Evolutionary conservation across 2,797 vertebrate species (phyloP), one percentile per base, ranked within the genome.

Genomic region (Phoeniculus purpureus): DNA sequence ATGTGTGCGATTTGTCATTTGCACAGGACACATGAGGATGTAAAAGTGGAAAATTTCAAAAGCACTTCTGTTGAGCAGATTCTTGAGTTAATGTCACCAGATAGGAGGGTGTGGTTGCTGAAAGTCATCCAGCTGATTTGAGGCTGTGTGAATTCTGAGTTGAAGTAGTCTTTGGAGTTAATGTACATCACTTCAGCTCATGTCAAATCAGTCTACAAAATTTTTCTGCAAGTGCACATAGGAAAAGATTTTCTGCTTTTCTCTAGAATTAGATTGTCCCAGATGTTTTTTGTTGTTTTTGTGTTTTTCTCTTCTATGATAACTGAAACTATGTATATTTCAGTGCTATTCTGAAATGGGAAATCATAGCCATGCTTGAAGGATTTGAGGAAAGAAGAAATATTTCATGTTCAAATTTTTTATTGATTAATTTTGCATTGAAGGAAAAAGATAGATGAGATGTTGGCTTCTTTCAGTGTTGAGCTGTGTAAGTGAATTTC

Each of bases 21-120:
- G 31, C 60, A 59, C 43, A 64, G 45, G 51, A 54, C 31, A 52
- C 51, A 45, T 51, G 29, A 77, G 23, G 23, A 51, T 87, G 34
- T 76, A 68, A 54, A 85, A 91, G 67, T 77, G 52, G 40, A 76
- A 90, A 67, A 77, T 73, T 72, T 94, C 60, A 78, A 86, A 92
- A 87, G 21, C 50, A 25, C 6, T 56, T 12, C 27, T 37, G 29
- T 45, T 54, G n/a, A 77, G 52, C 37, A 71, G 61, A 40, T 18
- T 84, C 43, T 72, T 84, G 67, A 76, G 48, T 81, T 84, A 68
- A 61, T 73, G 52, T 89, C 86, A 81, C 43, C 12, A 55, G 79
- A 81, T 72, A 51, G 48, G 50, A 85, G 90, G 90, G 93, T 92
- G 94, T 85, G 85, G 78, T 65, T 89, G 47, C 55, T 79, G 45